Base-by-base conservation (phyloP, 2,888 invertebrate species). In the Lochmaea crataegi region DNA sequence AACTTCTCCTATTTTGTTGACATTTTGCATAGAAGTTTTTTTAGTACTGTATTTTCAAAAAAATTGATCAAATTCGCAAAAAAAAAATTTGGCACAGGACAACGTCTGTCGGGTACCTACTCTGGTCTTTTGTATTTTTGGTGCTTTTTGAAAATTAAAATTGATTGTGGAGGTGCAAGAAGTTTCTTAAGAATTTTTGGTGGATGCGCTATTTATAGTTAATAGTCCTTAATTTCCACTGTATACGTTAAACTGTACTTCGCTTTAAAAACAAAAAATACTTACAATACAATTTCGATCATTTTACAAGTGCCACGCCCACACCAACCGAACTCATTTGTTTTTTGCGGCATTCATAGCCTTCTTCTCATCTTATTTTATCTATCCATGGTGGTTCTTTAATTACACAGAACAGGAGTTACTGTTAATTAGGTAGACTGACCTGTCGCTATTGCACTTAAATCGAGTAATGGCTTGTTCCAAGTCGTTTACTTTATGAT, bases 261-360 rank as follows among this genome's bases (percentile, higher is more conserved):
- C 64, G 53, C 65, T 26, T 16, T 22, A 6, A 51, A 53, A 38
- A 58, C 53, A 42, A 51, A 53, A 53, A 18, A n/a, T 72, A 70
- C 60, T 72, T 56, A 64, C 70, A 65, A 72, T 75, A 75, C 75
- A 75, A 68, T 73, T 77, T 78, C 77, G 76, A 77, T 74, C 74
- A 78, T 77, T 83, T 83, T 83, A 83, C 80, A 78, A 77, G 79
- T 68, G 80, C 73, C 82, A 81, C 83, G 80, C 83, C 83, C 81
- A 83, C 80, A 82, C 78, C 77, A 79, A 80, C 79, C 80, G 81
- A 82, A 81, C 83, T 83, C 82, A 83, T 83, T 83, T 83, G 81
- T 80, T 82, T 83, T 82, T 82, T 68, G 56, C 57, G 64, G 18
- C 42, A n/a, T 32, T 22, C 70, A 63, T 63, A 70, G 32, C 56